Evolutionary conservation across 2,888 invertebrate species (phyloP).

Genomic region (Nebria brevicollis): DNA sequence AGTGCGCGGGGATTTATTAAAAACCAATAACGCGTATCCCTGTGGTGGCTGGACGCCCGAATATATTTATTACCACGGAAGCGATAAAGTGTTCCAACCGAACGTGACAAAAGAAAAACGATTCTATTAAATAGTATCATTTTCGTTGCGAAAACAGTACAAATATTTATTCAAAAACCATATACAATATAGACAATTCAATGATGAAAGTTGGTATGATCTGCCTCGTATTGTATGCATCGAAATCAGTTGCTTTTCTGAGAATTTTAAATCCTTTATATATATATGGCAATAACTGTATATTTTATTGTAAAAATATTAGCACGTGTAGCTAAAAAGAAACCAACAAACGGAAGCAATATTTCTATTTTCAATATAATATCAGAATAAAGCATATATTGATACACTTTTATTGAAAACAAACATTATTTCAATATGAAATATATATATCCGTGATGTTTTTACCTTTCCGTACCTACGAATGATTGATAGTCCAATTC

Average conservation of each 20-base stretch:
- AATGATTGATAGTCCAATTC: not conserved
- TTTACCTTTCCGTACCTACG: not conserved
- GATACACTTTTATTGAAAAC: not conserved
- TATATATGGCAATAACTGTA: too few species aligned
- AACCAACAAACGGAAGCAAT: too few species aligned
- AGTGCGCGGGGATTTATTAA: slow-evolving; percentile 10
- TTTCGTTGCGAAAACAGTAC: not conserved
- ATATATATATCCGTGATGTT: not conserved
- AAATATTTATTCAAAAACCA: not conserved
- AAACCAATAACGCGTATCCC: slow-evolving; percentile 2
- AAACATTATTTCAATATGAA: not conserved
- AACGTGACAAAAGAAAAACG: not conserved
- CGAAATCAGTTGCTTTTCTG: too few species aligned
- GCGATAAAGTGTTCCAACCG: not conserved
- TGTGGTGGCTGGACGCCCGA: not conserved
- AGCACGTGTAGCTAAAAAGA: too few species aligned
- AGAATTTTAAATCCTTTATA: too few species aligned
- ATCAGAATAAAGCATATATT: not conserved
- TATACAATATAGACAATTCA: too few species aligned
- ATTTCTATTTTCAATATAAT: too few species aligned
- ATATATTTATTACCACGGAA: slow-evolving; percentile 5
- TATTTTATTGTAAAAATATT: too few species aligned
- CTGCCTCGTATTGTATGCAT: too few species aligned
- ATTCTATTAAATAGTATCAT: not conserved
- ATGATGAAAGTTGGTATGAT: too few species aligned